Evolutionary conservation across 2,888 invertebrate genomes (phyloP).

Genomic region (Pseudococcus jackbeardsleyi): DNA sequence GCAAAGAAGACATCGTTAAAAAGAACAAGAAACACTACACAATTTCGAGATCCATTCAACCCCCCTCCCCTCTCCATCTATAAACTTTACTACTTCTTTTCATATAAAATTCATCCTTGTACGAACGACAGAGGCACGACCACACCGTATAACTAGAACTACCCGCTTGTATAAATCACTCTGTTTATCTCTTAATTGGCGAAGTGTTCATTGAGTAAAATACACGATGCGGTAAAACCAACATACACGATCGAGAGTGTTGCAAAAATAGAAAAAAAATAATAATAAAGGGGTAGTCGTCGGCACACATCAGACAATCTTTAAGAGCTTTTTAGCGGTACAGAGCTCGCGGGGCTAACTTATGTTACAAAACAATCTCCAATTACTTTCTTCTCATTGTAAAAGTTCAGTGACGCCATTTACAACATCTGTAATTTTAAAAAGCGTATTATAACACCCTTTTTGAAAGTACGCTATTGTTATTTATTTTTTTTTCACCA

Average conservation of each 20-base stretch:
- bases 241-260: background rate
- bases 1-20: too few species aligned
- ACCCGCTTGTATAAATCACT: background rate
- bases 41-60: too few species aligned
- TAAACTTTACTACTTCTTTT: too few species aligned
- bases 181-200: slow-evolving; percentile 2
- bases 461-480: slow-evolving; percentile 42
- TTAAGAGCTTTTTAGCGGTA: slow-evolving; percentile 14
- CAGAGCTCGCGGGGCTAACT: background rate
- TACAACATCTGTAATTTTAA: slow-evolving; percentile 35
- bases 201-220: background rate
- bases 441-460: slow-evolving; percentile 51
- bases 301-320: background rate
- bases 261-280: background rate
- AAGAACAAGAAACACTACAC: too few species aligned
- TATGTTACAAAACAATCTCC: slow-evolving; percentile 46
- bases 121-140: too few species aligned
- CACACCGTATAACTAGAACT: background rate
- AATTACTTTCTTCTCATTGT: slow-evolving; percentile 50
- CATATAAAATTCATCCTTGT: too few species aligned
- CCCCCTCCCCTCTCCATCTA: too few species aligned
- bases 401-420: slow-evolving; percentile 58
- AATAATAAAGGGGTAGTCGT: background rate
- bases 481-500: background rate
- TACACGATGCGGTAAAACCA: slow-evolving; percentile 1